Conservation (phyloP, 2,113 vertebrate species). For the Aphyosemion australe region DNA sequence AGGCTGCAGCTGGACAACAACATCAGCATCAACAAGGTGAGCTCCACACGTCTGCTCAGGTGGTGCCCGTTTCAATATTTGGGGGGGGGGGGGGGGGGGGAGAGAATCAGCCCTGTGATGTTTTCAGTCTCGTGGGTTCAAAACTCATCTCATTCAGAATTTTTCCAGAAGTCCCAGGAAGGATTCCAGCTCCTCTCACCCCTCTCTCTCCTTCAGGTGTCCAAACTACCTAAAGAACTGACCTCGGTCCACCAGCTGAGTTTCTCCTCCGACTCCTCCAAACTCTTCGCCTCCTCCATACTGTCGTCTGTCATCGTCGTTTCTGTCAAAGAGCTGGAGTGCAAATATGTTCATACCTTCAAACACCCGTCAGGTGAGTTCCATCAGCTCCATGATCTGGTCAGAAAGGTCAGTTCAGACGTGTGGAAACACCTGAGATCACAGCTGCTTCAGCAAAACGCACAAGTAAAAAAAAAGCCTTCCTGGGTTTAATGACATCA, state of each 20-base stretch:
- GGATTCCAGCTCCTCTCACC: neutral
- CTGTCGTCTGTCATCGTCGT: constrained; percentile 80
- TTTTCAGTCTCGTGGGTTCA: no score
- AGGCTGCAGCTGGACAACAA: constrained; percentile 71
- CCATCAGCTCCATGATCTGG: no score
- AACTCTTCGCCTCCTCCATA: constrained; percentile 83
- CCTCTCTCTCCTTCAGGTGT: constrained; percentile 74
- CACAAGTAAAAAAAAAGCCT: no score
- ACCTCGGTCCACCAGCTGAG: constrained; percentile 84
- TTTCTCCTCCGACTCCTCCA: constrained; percentile 86
- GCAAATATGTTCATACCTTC: constrained; percentile 82
- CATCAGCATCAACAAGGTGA: constrained; percentile 84
- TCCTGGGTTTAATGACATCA: no score
- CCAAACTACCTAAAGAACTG: constrained; percentile 81
- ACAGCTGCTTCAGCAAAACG: no score
- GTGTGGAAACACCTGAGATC: no score
- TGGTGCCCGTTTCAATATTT: no score
- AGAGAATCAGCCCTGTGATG: no score
- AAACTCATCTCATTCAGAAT: no score
- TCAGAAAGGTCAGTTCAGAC: no score
- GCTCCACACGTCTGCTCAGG: constrained; percentile 3
- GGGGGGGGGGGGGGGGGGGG: no score
- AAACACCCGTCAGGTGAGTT: constrained; percentile 81
- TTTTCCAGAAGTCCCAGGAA: no score
- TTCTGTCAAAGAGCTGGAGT: constrained; percentile 73